A percentile compares a stretch with the other conserved stretches of the same genome.
These are phyloP conservation scores for Coenobita brevimanus DNA, from an alignment of 1,140 invertebrate genomes.

Conservation along the genomic window DNA sequence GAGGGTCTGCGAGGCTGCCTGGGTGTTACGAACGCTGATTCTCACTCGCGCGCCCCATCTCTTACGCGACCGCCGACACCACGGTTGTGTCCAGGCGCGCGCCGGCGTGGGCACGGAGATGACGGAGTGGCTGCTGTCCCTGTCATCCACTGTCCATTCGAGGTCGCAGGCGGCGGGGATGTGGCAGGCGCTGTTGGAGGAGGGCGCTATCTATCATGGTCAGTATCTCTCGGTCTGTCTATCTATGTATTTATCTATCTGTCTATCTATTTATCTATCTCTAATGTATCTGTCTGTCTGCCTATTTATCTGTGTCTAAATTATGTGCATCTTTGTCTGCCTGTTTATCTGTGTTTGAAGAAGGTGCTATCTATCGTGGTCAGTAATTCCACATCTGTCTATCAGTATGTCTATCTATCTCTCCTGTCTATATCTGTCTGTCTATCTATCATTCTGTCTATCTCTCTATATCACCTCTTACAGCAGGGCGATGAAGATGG, in stretches of 20 bases:
- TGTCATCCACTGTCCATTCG: conserved; percentile 74
- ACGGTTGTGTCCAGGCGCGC: conserved; percentile 67
- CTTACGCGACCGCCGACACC: conserved; percentile 79
- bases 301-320: too few relatives aligned
- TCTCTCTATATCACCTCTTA: too few relatives aligned
- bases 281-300: not conserved
- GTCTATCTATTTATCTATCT: not conserved
- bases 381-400: too few relatives aligned
- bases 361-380: too few relatives aligned
- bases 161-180: conserved; percentile 84
- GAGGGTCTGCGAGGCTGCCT: conserved; percentile 80
- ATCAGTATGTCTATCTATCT: too few relatives aligned
- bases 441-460: too few relatives aligned
- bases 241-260: not conserved
- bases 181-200: conserved; percentile 90
- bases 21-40: conserved; percentile 82
- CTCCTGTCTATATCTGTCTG: too few relatives aligned
- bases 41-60: conserved; percentile 79
- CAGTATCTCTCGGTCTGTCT: conserved; percentile 69
- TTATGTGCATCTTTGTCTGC: too few relatives aligned
- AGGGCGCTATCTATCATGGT: conserved; percentile 87
- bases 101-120: conserved; percentile 79
- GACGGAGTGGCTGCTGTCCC: conserved; percentile 83
- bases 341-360: too few relatives aligned
- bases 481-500: too few relatives aligned